Conservation (phyloP, 2,113 vertebrate genomes). For the Apistogramma diplotaenia region DNA sequence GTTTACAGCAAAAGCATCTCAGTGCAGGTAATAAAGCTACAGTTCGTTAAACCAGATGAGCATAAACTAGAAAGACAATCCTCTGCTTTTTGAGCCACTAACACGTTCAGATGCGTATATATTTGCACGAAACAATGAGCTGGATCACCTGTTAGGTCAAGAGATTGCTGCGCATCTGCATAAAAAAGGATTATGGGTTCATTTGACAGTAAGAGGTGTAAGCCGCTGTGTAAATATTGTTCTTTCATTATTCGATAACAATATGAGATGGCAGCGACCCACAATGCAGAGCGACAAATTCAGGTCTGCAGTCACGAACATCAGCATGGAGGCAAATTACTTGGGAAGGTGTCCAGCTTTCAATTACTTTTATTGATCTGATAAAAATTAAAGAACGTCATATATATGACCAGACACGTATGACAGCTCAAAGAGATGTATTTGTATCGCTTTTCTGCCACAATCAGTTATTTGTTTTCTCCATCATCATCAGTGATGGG, state of each 20-base stretch:
- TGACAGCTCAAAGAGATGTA: background rate
- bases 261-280: background rate
- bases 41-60: conserved; percentile 25
- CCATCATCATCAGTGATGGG: background rate
- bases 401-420: background rate
- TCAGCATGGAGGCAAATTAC: background rate
- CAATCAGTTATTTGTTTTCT: background rate
- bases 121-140: background rate
- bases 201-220: background rate
- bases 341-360: background rate
- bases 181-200: conserved; percentile 4
- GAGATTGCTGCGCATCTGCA: background rate
- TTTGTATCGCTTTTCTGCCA: background rate
- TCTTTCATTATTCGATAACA: background rate
- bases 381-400: background rate
- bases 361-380: background rate
- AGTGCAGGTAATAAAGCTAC: background rate
- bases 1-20: conserved; percentile 9
- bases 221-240: background rate
- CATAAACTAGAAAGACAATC: background rate
- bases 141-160: background rate
- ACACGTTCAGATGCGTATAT: background rate
- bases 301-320: background rate
- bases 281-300: background rate
- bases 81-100: background rate